phyloP scores from a whole-genome alignment of 2,888 invertebrate species.

The Saturnia pavonia region DNA sequence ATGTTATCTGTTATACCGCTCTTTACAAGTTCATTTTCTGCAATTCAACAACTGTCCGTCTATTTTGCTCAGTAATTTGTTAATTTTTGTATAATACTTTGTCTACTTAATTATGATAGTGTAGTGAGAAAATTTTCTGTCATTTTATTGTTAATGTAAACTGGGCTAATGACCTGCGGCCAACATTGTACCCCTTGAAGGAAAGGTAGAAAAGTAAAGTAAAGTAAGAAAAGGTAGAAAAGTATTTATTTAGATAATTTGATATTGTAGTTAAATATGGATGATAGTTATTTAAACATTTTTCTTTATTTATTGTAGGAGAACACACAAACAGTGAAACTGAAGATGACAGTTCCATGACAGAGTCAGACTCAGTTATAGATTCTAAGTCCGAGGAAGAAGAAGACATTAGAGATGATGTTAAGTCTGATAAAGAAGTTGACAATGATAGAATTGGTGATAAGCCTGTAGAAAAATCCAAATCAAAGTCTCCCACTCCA shows the following conservation, averaged over 20 bases:
- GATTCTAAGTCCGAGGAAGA: conserved; percentile 72
- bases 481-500: conserved; percentile 64
- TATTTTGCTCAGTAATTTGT: too few relatives aligned
- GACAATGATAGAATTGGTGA: conserved; percentile 63
- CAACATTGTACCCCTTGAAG: too few relatives aligned
- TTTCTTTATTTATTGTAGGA: conserved; percentile 48
- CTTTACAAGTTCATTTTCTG: background rate
- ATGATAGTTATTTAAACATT: too few relatives aligned
- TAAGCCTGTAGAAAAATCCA: conserved; percentile 54
- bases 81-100: too few relatives aligned
- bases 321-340: conserved; percentile 77
- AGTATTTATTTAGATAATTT: background rate
- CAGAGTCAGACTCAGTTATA: conserved; percentile 65
- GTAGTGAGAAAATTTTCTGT: too few relatives aligned
- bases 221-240: too few relatives aligned
- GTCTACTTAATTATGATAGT: too few relatives aligned
- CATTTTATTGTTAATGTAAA: too few relatives aligned
- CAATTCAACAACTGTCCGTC: background rate
- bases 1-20: too few relatives aligned
- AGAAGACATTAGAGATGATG: conserved; percentile 48
- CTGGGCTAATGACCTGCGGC: too few relatives aligned
- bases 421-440: conserved; percentile 58
- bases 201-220: background rate
- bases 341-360: conserved; percentile 72
- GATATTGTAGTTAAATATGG: background rate